Conservation (phyloP, 2,113 vertebrate genomes). For the Paramormyrops kingsleyae region DNA sequence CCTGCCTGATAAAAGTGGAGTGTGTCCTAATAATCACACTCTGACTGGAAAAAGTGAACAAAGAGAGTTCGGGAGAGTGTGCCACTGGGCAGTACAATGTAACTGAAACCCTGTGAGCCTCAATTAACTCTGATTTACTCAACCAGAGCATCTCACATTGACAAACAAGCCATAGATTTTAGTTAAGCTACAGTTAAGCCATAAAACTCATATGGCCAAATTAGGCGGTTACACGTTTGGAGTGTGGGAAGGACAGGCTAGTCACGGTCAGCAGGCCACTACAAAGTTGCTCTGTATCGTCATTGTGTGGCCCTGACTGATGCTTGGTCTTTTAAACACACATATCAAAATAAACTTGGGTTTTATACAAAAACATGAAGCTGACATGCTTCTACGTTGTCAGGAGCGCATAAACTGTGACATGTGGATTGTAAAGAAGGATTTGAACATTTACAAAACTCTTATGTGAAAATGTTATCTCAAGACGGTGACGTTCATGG, state of each 20-base stretch:
- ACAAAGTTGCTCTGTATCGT: background rate
- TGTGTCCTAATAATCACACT: slow-evolving; percentile 19
- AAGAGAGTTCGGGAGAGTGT: slow-evolving; percentile 3
- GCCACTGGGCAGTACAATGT: background rate
- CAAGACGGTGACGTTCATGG: background rate
- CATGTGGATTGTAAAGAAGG: background rate
- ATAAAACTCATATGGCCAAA: background rate
- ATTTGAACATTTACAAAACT: background rate
- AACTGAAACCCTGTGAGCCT: background rate
- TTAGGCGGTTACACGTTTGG: background rate
- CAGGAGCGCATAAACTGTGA: background rate
- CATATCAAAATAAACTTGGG: background rate
- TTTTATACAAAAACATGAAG: background rate
- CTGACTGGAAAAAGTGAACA: slow-evolving; percentile 7
- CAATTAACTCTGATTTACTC: background rate
- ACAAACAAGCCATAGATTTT: background rate
- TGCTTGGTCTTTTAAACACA: background rate
- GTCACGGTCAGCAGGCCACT: background rate
- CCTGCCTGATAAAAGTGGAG: slow-evolving; percentile 24
- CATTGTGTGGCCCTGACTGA: background rate
- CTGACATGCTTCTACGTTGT: background rate
- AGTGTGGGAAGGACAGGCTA: background rate
- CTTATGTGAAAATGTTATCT: background rate
- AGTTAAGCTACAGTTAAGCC: background rate
- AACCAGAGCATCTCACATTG: background rate